Base-by-base conservation (phyloP, 2,888 invertebrate genomes). In the Fissipunctia ypsillon region DNA sequence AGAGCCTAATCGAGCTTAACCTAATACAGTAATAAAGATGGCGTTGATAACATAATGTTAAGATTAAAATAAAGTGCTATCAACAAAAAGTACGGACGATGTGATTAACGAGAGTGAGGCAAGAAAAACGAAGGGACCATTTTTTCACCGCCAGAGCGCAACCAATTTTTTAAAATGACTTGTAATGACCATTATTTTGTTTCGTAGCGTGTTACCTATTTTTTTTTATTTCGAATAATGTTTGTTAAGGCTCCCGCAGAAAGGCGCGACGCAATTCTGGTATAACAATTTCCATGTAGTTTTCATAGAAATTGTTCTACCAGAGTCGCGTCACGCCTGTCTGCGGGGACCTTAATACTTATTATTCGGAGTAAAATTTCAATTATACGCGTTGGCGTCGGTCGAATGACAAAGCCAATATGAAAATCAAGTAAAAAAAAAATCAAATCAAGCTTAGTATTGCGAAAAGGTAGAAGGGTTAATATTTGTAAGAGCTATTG, bases 41-140 rank as follows among this genome's bases (percentile, higher is more conserved):
- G 45, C 28, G 19, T 70, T 56, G 52, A 69, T 76, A 22, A 52
- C 65, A 41, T 69, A 75, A 76, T 71, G 16, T 43, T n/a, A 31
- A 65, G n/a, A 43, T 63, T 69, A 63, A 61, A 67, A 43, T 41
- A 54, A 74, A 78, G 48, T 68, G 64, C 52, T 76, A n/a, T 31
- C 25, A 69, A 70, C 71, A 60, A 70, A 57, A 56, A 10, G 22
- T 3, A 48, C 59, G 16, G 0, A 48, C 54, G 28, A 19, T 35
- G 28, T 75, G 52, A 78, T 69, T 67, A 78, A 84, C 67, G 50
- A 73, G 10, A 52, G 56, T 63, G 64, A 38, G 31, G 12, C 38
- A 66, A 69, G 61, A 80, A 84, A 80, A 76, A 65, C 25, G 64
- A 80, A 78, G 76, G 73, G 69, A 77, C 31, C 65, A 67, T 70